phyloP scores from a whole-genome alignment of 1,140 invertebrate genomes.

The Scaptodrosophila lebanonensis region DNA sequence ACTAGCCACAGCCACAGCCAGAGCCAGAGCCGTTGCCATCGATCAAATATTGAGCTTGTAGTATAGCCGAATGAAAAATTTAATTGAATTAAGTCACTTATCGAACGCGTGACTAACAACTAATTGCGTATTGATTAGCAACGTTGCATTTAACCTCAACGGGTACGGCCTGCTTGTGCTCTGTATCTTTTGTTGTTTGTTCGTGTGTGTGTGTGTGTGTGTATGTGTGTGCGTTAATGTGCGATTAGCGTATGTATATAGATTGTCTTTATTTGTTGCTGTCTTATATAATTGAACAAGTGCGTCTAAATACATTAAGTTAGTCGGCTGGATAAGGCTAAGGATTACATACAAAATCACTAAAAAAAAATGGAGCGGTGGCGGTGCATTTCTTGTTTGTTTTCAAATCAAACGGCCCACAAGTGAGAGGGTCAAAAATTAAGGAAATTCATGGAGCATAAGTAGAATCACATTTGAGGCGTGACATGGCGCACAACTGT shows the following conservation, averaged over 20 bases:
- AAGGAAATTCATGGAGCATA: constrained; percentile 38
- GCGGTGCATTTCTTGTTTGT: too few relatives aligned
- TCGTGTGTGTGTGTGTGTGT: constrained; percentile 19
- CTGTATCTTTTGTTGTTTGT: neutral
- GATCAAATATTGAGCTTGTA: constrained; percentile 29
- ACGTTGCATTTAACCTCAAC: constrained; percentile 53
- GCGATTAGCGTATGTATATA: constrained; percentile 21
- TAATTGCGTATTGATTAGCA: constrained; percentile 67
- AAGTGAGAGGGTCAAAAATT: constrained; percentile 1
- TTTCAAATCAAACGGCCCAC: too few relatives aligned
- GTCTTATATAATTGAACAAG: constrained; percentile 71
- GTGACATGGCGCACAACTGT: neutral
- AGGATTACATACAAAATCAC: constrained; percentile 47
- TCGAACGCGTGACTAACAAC: constrained; percentile 67
- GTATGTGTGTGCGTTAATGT: constrained; percentile 4
- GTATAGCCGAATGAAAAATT: too few relatives aligned
- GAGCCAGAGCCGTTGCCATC: too few relatives aligned
- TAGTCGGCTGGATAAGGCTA: constrained; percentile 56
- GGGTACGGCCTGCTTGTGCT: constrained; percentile 35
- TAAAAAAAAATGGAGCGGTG: constrained; percentile 46
- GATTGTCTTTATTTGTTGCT: constrained; percentile 74
- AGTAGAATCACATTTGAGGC: too few relatives aligned
- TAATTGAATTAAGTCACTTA: constrained; percentile 74
- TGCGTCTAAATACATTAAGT: constrained; percentile 70
- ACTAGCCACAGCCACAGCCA: too few relatives aligned